Evolutionary conservation across 2,888 invertebrate species (phyloP).

Genomic region (Scelioninae gen. 1): DNA sequence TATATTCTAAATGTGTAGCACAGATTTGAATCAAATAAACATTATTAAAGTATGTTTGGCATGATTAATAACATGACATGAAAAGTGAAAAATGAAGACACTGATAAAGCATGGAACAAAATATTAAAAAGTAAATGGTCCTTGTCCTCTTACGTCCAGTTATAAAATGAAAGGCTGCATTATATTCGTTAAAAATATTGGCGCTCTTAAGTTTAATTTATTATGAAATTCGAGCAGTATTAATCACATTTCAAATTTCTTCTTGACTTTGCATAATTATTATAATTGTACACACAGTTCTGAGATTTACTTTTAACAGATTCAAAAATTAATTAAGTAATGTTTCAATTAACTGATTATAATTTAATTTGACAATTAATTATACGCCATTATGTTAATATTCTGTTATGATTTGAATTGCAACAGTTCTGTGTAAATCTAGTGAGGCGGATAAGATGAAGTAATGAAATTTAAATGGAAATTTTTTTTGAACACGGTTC

Average conservation of each 20-base stretch:
- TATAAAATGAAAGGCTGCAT: slow-evolving; percentile 37
- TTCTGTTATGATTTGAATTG: slow-evolving; percentile 6
- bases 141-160: slow-evolving; percentile 43
- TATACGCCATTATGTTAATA: neutral
- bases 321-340: slow-evolving; percentile 14
- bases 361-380: slow-evolving; percentile 9
- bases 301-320: neutral
- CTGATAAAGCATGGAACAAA: slow-evolving; percentile 37
- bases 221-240: slow-evolving; percentile 28
- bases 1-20: slow-evolving; percentile 9
- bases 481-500: slow-evolving; percentile 14
- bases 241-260: neutral
- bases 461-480: slow-evolving; percentile 16
- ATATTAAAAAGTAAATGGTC: slow-evolving; percentile 49
- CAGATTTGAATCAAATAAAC: neutral
- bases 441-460: neutral
- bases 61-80: slow-evolving; percentile 33
- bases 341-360: neutral
- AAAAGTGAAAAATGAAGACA: slow-evolving; percentile 39
- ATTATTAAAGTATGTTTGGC: slow-evolving; percentile 1
- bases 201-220: slow-evolving; percentile 35
- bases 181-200: slow-evolving; percentile 34
- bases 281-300: neutral
- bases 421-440: slow-evolving; percentile 1
- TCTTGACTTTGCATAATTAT: neutral